Evolutionary conservation across 2,113 vertebrate species (phyloP), one percentile per base, ranked within the genome.

Genomic region (Mastomys coucha): DNA sequence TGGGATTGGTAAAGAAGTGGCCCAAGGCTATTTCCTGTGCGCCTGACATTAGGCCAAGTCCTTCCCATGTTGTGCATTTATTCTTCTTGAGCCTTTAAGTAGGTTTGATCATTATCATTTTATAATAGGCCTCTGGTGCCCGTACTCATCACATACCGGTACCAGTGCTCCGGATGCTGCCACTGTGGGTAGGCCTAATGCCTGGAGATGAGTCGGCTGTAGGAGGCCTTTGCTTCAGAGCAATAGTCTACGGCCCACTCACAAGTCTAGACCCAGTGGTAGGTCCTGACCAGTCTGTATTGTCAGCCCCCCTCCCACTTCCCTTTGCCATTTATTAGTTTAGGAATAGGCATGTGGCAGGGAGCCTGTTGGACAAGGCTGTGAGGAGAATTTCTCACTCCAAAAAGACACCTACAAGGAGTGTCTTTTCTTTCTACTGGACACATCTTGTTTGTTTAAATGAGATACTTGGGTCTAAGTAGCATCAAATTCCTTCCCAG

Each of bases 381-480:
- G 69, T 75, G 69, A 92, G 42, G 90, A 94, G 72, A 5, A 28
- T 2, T 58, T 85, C 65, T 95, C n/a, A 72, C 11, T 81, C 75
- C 80, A 28, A 26, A 85, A 80, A 92, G 56, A 91, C 19, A 75
- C 5, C 31, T 56, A 72, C 7, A 53, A 89, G 33, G 26, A 93
- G 31, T 56, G 13, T 70, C 45, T 89, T 88, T 91, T 92, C 49
- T 96, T 70, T 87, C 36, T 49, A 75, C 65, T 70, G 42, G n/a
- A 49, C 14, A 45, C 63, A 31, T 39, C 6, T 28, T 69, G 16
- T 72, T 45, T 95, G 76, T 2, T 24, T 24, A 58, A 3, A 42
- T 87, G 49, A n/a, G 70, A 81, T 75, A 19, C 7, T 28, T 92
- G 58, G 77, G 80, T 93, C n/a, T 45, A 33, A 60, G 28, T 60